Base-by-base conservation (phyloP, 92 coral and sea anemone species). In the Porites evermanni region DNA sequence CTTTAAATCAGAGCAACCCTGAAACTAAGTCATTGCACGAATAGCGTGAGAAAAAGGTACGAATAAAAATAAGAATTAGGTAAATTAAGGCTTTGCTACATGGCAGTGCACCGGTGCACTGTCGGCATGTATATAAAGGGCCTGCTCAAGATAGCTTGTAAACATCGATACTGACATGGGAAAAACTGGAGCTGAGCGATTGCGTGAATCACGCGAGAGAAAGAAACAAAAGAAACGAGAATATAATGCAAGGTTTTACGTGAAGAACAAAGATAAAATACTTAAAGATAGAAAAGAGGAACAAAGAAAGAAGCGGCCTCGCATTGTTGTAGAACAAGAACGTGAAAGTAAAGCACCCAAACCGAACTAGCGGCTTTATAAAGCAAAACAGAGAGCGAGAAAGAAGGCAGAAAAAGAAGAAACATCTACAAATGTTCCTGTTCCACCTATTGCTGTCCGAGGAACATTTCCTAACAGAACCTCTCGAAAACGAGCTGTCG, bases 211-310 rank as follows among this genome's bases (percentile, higher is more conserved):
- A 23, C 87, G 72, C 60, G 74, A 82, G 79, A 84, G 74, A 67
- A 84, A 84, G 79, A 84, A 84, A 74, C 80, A 84, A 72, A 63
- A 74, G 74, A 74, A 84, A 51, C 74, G 50, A 84, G 80, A 74
- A 74, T 58, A 53, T 12, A 84, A 84, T 73, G 73, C 87, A 64
- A 72, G 52, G 21, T 82, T 82, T 47, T 70, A 82, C 60, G 51
- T 54, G 64, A 83, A 83, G 80, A 83, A 83, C 87, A 83, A 83
- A 83, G 87, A 83, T 47, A 63, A 63, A 73, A 60, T 83, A 56
- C 70, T 83, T 12, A 64, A 83, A 20, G 72, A 73, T 64, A 83
- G 80, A 83, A 83, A 83, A 83, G 87, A 73, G 59, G 72, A 83
- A 66, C 80, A 74, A 73, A 83, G 80, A 58, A 59, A 58, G 61